phyloP scores from a whole-genome alignment of 2,113 vertebrate species.

The Megaleporinus macrocephalus region DNA sequence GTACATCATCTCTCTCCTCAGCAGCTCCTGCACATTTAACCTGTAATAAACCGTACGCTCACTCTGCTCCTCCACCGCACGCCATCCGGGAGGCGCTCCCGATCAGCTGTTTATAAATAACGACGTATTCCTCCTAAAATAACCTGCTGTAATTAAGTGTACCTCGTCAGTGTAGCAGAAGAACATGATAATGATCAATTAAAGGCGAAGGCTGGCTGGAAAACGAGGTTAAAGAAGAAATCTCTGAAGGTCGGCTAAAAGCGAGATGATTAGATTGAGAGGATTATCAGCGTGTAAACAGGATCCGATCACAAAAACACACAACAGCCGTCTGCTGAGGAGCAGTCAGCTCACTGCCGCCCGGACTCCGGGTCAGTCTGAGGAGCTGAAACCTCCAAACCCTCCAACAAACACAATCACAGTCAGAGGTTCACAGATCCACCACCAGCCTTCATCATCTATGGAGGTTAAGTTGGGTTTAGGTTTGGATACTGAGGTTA shows the following conservation, averaged over 20 bases:
- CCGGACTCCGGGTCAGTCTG: not conserved
- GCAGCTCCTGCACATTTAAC: too few relatives aligned
- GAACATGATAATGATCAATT: not conserved
- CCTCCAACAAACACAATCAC: conserved; percentile 10
- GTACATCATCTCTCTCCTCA: too few relatives aligned
- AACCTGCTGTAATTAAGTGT: not conserved
- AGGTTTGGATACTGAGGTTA: too few relatives aligned
- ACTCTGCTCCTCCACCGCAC: too few relatives aligned
- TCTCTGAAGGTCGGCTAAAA: not conserved
- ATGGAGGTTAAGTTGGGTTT: too few relatives aligned
- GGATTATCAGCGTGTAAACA: conserved; percentile 37
- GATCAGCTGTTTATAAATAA: not conserved
- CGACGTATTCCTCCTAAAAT: not conserved
- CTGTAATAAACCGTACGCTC: too few relatives aligned
- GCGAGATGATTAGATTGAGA: conserved; percentile 3
- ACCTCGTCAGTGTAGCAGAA: not conserved
- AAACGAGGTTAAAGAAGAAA: not conserved
- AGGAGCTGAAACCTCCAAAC: not conserved
- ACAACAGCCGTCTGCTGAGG: too few relatives aligned
- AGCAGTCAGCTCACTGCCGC: too few relatives aligned
- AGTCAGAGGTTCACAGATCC: not conserved
- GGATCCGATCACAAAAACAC: not conserved
- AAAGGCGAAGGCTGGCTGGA: too few relatives aligned
- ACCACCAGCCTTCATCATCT: too few relatives aligned
- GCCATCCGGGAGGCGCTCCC: not conserved